Base-by-base conservation (phyloP, 2,888 invertebrate species). In the Caenorhabditis sp. region DNA sequence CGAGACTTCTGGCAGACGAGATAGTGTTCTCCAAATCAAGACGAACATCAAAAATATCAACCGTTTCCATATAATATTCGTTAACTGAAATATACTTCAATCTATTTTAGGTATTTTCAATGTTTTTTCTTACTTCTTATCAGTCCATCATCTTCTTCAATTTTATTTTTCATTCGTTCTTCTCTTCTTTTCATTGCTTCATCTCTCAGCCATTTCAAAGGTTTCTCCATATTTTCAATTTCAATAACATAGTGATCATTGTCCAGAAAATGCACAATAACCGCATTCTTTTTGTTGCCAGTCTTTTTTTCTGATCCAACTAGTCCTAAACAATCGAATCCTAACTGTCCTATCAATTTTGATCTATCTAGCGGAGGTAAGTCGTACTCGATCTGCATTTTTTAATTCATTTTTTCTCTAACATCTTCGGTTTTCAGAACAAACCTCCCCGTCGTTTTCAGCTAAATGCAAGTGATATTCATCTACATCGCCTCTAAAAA, bases 361-460 rank as follows among this genome's bases (percentile, higher is more conserved):
- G 72, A 74, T 23, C 71, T 62, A n/a, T 79, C 80, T 14, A 77
- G 62, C 2, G 77, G 61, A 1, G 80, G 78, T 17, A 82, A 70
- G 5, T 78, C 82, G 37, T 69, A 57, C 23, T 80, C 80, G 31
- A 31, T 31, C 31, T 31, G 31, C 10, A 10, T n/a, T n/a, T n/a
- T n/a, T n/a, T n/a, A n/a, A n/a, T n/a, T n/a, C n/a, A n/a, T n/a
- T n/a, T n/a, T n/a, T n/a, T n/a, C n/a, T n/a, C n/a, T n/a, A n/a
- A n/a, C n/a, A n/a, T n/a, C n/a, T n/a, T n/a, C n/a, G n/a, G n/a
- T n/a, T n/a, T n/a, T n/a, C n/a, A n/a, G n/a, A n/a, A n/a, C n/a
- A n/a, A 55, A 82, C 71, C 53, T 76, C 77, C 10, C 76, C 79
- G 43, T 78, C 76, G 27, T 82, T 80, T 26, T 82, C 82, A 43